These are phyloP conservation scores for Ceryle rudis DNA, from an alignment of 2,797 vertebrate genomes.

Conservation along the genomic window DNA sequence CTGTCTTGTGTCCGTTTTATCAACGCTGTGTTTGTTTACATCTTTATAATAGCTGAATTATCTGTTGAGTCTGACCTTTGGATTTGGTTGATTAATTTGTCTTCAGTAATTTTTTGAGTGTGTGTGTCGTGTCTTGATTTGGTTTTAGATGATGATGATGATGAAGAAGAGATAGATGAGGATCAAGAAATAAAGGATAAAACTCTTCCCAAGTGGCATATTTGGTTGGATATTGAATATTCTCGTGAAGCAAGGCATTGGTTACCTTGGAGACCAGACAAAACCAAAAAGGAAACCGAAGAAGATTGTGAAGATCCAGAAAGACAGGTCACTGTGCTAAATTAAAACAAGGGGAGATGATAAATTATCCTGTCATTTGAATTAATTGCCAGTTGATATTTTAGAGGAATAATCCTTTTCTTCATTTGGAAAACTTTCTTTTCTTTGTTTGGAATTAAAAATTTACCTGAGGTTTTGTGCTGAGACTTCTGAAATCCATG, in stretches of 20 bases:
- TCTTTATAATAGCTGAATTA: not conserved
- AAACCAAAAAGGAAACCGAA: conserved; percentile 88
- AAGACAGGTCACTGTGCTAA: conserved; percentile 85
- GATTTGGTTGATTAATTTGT: not conserved
- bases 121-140: not conserved
- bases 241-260: conserved; percentile 90
- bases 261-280: conserved; percentile 95
- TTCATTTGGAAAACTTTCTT: not conserved
- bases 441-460: not conserved
- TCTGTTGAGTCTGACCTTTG: not conserved
- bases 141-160: conserved; percentile 83
- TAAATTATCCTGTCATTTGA: not conserved
- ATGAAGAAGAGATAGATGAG: conserved; percentile 85
- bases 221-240: conserved; percentile 90
- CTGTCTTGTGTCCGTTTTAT: not conserved
- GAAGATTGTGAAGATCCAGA: conserved; percentile 98
- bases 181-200: conserved; percentile 90
- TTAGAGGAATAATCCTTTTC: not conserved
- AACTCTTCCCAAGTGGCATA: conserved; percentile 83
- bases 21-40: not conserved
- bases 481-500: not conserved
- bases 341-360: not conserved
- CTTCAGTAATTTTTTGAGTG: not conserved
- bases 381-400: not conserved
- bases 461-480: not conserved